Evolutionary conservation across 2,113 vertebrate genomes (phyloP).

Genomic region (Triplophysa tibetana): DNA sequence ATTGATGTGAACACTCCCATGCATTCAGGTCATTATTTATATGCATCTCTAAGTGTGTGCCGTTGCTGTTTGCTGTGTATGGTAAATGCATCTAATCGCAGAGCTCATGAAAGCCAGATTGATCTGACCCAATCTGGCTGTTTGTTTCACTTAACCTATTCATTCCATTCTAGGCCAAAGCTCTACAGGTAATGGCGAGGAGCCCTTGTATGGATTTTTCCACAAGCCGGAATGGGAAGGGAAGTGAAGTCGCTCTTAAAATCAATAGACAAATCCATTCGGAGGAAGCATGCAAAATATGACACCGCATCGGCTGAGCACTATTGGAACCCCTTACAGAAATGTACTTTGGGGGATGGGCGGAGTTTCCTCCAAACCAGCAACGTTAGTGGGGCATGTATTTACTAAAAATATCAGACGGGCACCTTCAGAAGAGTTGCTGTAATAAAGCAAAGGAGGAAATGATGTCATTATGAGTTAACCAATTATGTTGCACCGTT

Average conservation of each 20-base stretch:
- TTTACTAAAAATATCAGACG: constrained; percentile 20
- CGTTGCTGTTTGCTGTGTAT: neutral
- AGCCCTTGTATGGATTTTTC: constrained; percentile 33
- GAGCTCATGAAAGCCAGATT: constrained; percentile 17
- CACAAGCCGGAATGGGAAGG: constrained; percentile 6
- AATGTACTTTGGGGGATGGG: constrained; percentile 4
- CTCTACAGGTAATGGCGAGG: constrained; percentile 12
- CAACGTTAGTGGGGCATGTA: neutral
- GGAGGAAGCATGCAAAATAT: constrained; percentile 4
- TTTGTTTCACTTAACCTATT: constrained; percentile 8
- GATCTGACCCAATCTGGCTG: neutral
- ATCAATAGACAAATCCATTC: constrained; percentile 43
- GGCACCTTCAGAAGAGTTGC: constrained; percentile 12
- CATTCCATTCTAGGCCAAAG: constrained; percentile 11
- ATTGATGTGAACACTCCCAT: neutral
- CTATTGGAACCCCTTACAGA: neutral
- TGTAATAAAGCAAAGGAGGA: neutral
- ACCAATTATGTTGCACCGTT: neutral
- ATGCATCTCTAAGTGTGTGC: neutral
- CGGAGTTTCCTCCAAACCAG: neutral
- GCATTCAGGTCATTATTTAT: neutral
- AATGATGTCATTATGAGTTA: neutral
- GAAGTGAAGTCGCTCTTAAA: constrained; percentile 23
- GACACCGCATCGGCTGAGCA: neutral
- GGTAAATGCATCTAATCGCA: neutral